Conservation (phyloP, 2,113 vertebrate species). For the Oreotrochilus melanogaster region DNA sequence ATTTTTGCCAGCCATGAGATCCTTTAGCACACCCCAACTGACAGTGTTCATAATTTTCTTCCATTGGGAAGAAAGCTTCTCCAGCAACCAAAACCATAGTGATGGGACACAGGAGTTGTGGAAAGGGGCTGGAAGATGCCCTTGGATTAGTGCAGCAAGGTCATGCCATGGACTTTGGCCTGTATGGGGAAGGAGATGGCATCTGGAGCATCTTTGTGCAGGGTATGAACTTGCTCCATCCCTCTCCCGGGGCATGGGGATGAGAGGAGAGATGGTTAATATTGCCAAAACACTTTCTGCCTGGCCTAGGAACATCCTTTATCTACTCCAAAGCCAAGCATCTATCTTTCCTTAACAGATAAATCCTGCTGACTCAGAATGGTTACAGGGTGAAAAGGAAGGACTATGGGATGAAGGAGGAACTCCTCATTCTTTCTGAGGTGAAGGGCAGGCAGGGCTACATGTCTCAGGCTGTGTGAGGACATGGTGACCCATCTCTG, state of each 20-base stretch:
- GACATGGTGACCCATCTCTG: background rate
- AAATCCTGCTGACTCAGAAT: background rate
- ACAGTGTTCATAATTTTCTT: background rate
- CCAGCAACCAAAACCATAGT: fast-evolving
- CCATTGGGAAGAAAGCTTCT: background rate
- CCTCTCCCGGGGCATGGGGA: background rate
- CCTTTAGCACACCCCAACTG: fast-evolving
- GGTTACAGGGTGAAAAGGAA: background rate
- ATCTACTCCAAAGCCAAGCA: background rate
- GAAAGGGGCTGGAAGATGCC: background rate
- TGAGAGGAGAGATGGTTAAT: background rate
- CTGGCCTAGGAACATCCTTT: background rate
- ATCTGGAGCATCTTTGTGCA: background rate
- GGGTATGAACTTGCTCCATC: background rate
- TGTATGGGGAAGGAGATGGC: background rate
- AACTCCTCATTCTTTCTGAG: background rate
- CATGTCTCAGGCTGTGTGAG: background rate
- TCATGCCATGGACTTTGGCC: fast-evolving
- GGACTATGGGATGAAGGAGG: background rate
- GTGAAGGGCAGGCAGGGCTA: background rate
- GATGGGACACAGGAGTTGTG: background rate
- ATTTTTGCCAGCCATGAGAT: background rate
- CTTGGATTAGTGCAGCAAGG: background rate
- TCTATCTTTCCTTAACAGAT: background rate
- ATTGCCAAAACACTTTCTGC: background rate